Evolutionary conservation across 2,888 invertebrate species (phyloP).

Genomic region (Trichopoda pennipes): DNA sequence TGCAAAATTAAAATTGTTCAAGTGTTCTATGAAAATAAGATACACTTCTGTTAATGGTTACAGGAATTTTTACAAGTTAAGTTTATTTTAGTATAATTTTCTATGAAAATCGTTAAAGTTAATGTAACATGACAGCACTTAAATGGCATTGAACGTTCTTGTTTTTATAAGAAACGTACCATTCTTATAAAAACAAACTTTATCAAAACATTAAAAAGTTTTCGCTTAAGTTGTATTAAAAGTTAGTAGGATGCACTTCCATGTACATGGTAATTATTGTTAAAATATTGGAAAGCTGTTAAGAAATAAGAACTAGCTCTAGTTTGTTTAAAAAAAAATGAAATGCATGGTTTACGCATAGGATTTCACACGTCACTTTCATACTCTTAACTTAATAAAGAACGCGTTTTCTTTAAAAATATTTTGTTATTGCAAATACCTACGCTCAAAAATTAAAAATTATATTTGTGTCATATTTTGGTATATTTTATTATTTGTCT

Average conservation of each 20-base stretch:
- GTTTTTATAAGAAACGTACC: background rate
- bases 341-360: background rate
- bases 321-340: too few relatives aligned
- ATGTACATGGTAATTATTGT: too few relatives aligned
- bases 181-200: constrained; percentile 27
- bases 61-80: constrained; percentile 29
- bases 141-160: background rate
- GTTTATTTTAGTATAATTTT: constrained; percentile 22
- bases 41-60: constrained; percentile 2
- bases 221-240: constrained; percentile 23
- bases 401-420: constrained; percentile 16
- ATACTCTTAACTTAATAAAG: background rate
- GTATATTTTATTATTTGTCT: constrained; percentile 14
- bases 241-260: background rate
- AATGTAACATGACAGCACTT: constrained; percentile 30
- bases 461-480: constrained; percentile 7
- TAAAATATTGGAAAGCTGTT: too few relatives aligned
- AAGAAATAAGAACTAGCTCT: too few relatives aligned
- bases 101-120: constrained; percentile 7
- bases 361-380: constrained; percentile 40
- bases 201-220: background rate
- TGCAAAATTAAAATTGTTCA: constrained; percentile 39
- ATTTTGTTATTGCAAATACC: constrained; percentile 33
- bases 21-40: constrained; percentile 25
- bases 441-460: too few relatives aligned